phyloP scores from a whole-genome alignment of 2,113 vertebrate genomes.

The Carettochelys insculpta region DNA sequence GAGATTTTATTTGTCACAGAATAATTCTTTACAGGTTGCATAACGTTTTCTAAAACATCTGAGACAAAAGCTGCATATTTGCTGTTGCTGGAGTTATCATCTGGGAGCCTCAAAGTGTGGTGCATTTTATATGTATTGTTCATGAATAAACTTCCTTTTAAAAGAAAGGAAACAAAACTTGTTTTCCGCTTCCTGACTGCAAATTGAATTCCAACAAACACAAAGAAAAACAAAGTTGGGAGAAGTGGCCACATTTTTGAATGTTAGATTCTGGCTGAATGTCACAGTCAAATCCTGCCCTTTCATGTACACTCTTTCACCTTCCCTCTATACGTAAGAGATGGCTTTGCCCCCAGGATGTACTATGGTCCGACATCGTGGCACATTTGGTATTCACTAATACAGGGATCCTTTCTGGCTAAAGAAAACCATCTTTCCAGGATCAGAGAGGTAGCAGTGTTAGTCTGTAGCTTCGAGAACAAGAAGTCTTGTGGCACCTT shows the following conservation, averaged over 20 bases:
- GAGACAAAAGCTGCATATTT: slow-evolving; percentile 34
- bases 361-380: background rate
- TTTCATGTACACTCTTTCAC: background rate
- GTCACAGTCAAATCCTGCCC: background rate
- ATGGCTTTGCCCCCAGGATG: background rate
- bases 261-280: background rate
- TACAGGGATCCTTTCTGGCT: background rate
- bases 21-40: slow-evolving; percentile 2
- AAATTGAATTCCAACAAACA: slow-evolving; percentile 7
- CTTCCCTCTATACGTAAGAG: background rate
- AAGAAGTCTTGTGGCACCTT: too few relatives aligned
- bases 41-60: slow-evolving; percentile 43
- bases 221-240: slow-evolving; percentile 45
- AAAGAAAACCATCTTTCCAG: too few relatives aligned
- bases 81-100: slow-evolving; percentile 17
- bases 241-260: background rate
- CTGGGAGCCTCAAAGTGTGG: background rate
- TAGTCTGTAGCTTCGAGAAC: too few relatives aligned
- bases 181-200: slow-evolving; percentile 43
- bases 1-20: slow-evolving; percentile 23
- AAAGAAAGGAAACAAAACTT: slow-evolving; percentile 57
- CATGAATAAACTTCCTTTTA: slow-evolving; percentile 36
- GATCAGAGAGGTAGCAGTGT: too few relatives aligned
- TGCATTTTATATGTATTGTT: slow-evolving; percentile 50
- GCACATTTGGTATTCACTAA: background rate